Evolutionary conservation across 2,113 vertebrate species (phyloP).

Genomic region (Phylloscopus trochiloides): DNA sequence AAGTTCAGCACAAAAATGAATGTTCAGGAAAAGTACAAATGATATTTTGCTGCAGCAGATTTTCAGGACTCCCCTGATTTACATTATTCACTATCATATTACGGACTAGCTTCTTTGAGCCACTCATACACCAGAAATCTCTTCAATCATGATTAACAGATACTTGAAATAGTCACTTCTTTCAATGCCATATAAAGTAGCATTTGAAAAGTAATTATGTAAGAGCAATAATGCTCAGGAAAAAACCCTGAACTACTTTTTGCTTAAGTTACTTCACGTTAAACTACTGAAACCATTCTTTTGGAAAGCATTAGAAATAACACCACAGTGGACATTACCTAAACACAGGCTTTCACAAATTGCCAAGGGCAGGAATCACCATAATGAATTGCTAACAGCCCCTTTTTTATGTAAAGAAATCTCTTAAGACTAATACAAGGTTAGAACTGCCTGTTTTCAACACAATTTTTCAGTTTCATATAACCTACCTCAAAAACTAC

Average conservation of each 20-base stretch:
- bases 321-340: not conserved
- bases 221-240: not conserved
- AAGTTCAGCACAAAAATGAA: not conserved
- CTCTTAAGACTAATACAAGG: not conserved
- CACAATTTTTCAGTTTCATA: not conserved
- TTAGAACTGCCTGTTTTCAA: not conserved
- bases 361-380: not conserved
- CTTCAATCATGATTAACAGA: not conserved
- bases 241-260: not conserved
- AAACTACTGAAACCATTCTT: not conserved
- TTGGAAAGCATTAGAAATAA: not conserved
- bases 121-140: not conserved
- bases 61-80: not conserved
- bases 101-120: not conserved
- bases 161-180: not conserved
- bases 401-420: not conserved
- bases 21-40: not conserved
- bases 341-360: not conserved
- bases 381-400: not conserved
- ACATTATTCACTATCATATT: not conserved
- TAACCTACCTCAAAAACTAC: not conserved
- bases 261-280: not conserved
- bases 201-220: not conserved
- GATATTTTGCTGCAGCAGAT: not conserved
- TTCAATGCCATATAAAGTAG: not conserved